Evolutionary conservation across 1,140 invertebrate species (phyloP), one percentile per base, ranked within the genome.

Genomic region (Palaemon carinicauda): DNA sequence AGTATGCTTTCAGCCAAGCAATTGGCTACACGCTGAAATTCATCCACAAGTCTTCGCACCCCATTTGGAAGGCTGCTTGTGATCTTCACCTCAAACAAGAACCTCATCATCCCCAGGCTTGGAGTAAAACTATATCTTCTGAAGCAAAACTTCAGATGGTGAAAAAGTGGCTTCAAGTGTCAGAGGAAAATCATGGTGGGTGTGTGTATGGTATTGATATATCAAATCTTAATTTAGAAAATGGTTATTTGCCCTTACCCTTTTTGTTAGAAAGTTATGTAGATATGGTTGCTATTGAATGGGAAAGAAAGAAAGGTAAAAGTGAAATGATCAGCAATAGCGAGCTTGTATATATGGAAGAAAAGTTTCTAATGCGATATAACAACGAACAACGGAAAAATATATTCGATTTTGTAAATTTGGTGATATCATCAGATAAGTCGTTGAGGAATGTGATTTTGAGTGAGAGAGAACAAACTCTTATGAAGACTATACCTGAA

Each of bases 291-390:
- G 83, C 52, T 33, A 60, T 79, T 17, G 83, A 85, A 53, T 85
- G 83, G 83, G 83, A 85, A 71, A 85, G 83, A 60, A 85, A 85
- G 56, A 85, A 85, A 24, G 83, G 83, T 17, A 31, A 79, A 56
- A 19, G 51, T 4, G 17, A 69, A 17, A 65, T 79, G 17, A 85
- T 85, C 53, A 79, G 33, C 19, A 69, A 54, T 15, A 69, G 56
- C 24, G 56, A 85, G 31, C 75, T 85, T 51, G 83, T 79, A 0
- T 80, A 79, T n/a, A 85, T 85, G 24, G 83, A 85, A 31, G 83
- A 85, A 24, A 79, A 69, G 51, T 85, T 85, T 50, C 31, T 85
- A n/a, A n/a, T n/a, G 14, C 54, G 83, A 29, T 85, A 85, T 53
- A 65, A 60, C 9, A 78, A 78, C 50, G 77, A 69, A 29, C 83